A percentile compares a stretch with the other conserved stretches of the same genome.
These are phyloP conservation scores for Elysia crispata DNA, from an alignment of 2,888 invertebrate genomes.

Conservation along the genomic window DNA sequence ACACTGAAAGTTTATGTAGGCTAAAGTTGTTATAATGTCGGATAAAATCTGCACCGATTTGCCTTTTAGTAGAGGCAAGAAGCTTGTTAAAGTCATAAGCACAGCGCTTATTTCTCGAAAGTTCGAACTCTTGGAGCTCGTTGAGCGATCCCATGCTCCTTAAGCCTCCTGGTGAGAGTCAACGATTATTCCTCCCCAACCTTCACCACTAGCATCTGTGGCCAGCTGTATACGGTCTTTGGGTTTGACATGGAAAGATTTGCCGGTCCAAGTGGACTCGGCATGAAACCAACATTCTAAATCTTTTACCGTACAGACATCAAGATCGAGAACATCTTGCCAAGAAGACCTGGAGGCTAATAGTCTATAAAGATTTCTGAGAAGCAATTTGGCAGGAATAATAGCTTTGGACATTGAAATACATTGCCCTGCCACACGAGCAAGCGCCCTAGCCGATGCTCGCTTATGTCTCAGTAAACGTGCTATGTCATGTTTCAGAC, in stretches of 20 bases:
- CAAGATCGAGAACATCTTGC: background rate
- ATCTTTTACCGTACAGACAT: background rate
- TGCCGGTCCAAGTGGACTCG: background rate
- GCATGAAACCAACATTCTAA: background rate
- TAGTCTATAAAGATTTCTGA: background rate
- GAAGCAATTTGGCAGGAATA: background rate
- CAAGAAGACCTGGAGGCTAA: background rate
- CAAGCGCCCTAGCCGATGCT: background rate
- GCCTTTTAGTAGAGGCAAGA: background rate
- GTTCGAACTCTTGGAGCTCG: background rate
- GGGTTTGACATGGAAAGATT: background rate
- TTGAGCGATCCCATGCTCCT: constrained; percentile 20
- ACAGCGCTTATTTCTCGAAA: constrained; percentile 29
- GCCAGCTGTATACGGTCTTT: background rate
- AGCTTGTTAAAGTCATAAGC: background rate
- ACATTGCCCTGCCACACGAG: background rate
- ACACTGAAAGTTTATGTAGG: constrained; percentile 16
- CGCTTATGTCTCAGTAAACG: background rate
- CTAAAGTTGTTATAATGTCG: constrained; percentile 26
- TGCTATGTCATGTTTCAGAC: background rate
- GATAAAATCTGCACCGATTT: constrained; percentile 10
- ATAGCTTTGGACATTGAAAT: background rate
- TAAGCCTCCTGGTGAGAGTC: background rate
- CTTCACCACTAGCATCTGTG: background rate
- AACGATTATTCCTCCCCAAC: background rate